Conservation (phyloP, 2,888 invertebrate species). For the Tubulanus polymorphus region DNA sequence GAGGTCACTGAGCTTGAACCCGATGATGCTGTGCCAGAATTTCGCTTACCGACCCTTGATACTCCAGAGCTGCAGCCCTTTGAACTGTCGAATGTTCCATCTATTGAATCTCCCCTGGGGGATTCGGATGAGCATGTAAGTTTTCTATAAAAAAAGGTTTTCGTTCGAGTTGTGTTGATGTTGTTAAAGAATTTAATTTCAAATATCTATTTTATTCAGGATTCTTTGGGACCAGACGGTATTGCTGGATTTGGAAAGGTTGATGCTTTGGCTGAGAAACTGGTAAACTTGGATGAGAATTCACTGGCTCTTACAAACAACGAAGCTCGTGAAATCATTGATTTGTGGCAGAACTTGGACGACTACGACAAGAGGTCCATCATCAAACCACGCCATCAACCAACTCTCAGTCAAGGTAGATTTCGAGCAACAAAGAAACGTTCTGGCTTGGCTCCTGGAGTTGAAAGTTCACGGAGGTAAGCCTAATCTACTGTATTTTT, state of each 20-base stretch:
- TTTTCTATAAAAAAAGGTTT: too few species aligned
- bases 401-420: conserved; percentile 2
- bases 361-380: conserved; percentile 13
- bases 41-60: too few species aligned
- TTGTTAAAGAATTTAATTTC: too few species aligned
- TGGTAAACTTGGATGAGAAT: background rate
- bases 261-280: background rate
- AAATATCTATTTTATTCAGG: too few species aligned
- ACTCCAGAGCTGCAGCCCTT: too few species aligned
- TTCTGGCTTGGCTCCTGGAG: conserved; percentile 10
- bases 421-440: conserved; percentile 9
- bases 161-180: too few species aligned
- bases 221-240: conserved; percentile 14
- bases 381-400: conserved; percentile 2
- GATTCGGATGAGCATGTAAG: too few species aligned
- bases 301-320: background rate
- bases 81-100: too few species aligned
- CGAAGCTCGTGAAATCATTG: background rate
- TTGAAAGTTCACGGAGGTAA: conserved; percentile 13
- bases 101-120: too few species aligned
- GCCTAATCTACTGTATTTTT: too few species aligned
- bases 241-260: conserved; percentile 7
- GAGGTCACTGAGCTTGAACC: too few species aligned
- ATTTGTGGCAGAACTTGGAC: conserved; percentile 1
- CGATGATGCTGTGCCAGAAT: too few species aligned